Evolutionary conservation across 2,797 vertebrate species (phyloP), one percentile per base, ranked within the genome.

Genomic region (Miichthys miiuy): DNA sequence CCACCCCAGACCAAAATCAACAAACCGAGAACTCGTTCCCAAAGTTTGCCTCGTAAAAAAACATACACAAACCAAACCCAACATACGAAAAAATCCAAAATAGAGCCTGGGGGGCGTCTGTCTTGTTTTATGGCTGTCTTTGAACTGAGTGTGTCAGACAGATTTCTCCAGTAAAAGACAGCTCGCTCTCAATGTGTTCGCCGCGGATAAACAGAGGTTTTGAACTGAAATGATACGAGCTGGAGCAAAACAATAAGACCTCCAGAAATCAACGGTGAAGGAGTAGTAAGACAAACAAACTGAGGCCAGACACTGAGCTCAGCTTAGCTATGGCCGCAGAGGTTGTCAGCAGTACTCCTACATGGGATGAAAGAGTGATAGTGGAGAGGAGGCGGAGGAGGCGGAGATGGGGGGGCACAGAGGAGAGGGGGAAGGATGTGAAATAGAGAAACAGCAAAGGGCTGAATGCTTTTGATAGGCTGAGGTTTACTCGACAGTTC

Each of bases 201-300:
- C 86, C 63, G 77, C 80, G 91, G 77, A 84, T 89, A 88, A 90
- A 91, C 85, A 88, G 72, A 80, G 77, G 69, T 69, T 89, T 70
- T 83, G 72, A 87, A 82, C 77, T 65, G 68, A 80, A 77, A 79
- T 76, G 81, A 88, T 87, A 52, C 82, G 80, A 87, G 80, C 75
- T 72, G 72, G 84, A 93, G 88, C 86, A 88, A 86, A 89, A 83
- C 89, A 88, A 91, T 83, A 84, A 84, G 77, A 84, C 77, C 83
- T 73, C 86, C 76, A 84, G 74, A 87, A 90, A 89, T 69, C 74
- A 51, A 42, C 25, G 14, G 85, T 51, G 81, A 87, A 77, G 77
- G 84, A 81, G 80, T 3, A 68, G 77, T 63, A 80, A 81, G 82
- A 82, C 87, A 90, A 92, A 92, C 82, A 91, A 88, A 86, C 76